These are phyloP conservation scores for Numenius arquata DNA, from an alignment of 2,113 vertebrate genomes.

Conservation along the genomic window DNA sequence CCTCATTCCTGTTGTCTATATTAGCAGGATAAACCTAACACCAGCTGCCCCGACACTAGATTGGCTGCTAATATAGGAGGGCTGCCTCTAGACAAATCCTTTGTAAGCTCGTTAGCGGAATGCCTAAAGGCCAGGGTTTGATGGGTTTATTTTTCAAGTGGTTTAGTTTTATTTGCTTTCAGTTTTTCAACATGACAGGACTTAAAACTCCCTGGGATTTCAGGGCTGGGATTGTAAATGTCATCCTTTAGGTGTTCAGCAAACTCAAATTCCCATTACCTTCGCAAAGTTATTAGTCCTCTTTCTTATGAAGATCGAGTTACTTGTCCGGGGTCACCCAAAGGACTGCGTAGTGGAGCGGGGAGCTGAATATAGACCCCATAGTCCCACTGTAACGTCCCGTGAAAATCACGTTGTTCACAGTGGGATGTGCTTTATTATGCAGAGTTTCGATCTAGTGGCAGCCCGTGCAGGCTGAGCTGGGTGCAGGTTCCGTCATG, in stretches of 20 bases:
- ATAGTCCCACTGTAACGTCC: too few relatives aligned
- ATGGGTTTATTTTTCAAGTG: conserved; percentile 10
- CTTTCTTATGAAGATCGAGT: not conserved
- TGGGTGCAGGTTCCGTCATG: not conserved
- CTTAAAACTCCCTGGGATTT: not conserved
- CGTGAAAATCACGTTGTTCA: not conserved
- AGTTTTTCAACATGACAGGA: not conserved
- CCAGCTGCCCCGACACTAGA: conserved; percentile 12
- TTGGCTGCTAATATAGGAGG: not conserved
- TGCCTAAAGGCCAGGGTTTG: not conserved
- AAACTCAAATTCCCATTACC: not conserved
- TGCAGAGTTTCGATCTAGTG: not conserved
- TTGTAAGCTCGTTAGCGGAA: conserved; percentile 39
- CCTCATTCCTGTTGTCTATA: not conserved
- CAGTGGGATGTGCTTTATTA: not conserved
- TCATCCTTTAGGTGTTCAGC: not conserved
- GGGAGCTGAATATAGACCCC: not conserved
- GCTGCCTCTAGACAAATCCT: conserved; percentile 31
- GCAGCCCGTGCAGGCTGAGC: not conserved
- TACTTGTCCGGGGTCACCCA: not conserved
- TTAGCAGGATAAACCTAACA: not conserved
- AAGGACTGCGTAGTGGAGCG: not conserved
- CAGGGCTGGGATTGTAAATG: not conserved
- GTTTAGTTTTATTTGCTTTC: not conserved
- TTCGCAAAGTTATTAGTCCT: not conserved